Base-by-base conservation (phyloP, 2,113 vertebrate species). In the Oreochromis spilurus region DNA sequence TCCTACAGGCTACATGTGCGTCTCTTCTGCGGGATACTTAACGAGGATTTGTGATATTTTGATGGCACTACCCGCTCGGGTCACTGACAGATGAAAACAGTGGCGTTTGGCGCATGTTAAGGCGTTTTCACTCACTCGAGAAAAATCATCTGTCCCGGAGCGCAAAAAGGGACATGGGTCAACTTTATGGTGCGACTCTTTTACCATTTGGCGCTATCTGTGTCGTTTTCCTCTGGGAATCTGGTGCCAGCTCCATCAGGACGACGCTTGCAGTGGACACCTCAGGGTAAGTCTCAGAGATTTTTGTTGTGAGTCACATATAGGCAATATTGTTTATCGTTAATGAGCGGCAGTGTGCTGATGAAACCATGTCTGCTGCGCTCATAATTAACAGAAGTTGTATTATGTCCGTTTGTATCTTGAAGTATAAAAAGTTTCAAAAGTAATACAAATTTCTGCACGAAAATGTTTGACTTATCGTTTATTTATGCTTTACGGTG, bases 81-180 rank as follows among this genome's bases (percentile, higher is more conserved):
- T 88, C 70, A 65, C 34, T 93, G 90, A 81, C 87, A 84, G 67
- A 87, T 91, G 88, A 90, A 86, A 84, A 75, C 81, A 62, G 38
- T 9, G 55, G 58, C 12, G 77, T 83, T 70, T 26, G 36, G 81
- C 80, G 86, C 7, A 88, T 40, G 91, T 90, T 75, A 88, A 87
- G 54, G 54, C 43, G 70, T 70, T 80, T 87, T 85, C 50, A 78
- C 70, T 57, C 9, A 78, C 70, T 57, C 9, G 38, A 72, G 43
- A 72, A 31, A 17, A 17, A 87, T 79, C 84, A 62, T 86, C 87
- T 53, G 81, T 87, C 86, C 86, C 87, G 77, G 57, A 91, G 89
- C 40, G 79, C 88, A 86, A 70, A 85, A 81, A 72, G 87, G 92
- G 95, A 95, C 90, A 96, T 96, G 96, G 95, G 88, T 93, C 93